These are phyloP conservation scores for Allolobophora icterica DNA, from an alignment of 2,888 invertebrate genomes.

Conservation along the genomic window DNA sequence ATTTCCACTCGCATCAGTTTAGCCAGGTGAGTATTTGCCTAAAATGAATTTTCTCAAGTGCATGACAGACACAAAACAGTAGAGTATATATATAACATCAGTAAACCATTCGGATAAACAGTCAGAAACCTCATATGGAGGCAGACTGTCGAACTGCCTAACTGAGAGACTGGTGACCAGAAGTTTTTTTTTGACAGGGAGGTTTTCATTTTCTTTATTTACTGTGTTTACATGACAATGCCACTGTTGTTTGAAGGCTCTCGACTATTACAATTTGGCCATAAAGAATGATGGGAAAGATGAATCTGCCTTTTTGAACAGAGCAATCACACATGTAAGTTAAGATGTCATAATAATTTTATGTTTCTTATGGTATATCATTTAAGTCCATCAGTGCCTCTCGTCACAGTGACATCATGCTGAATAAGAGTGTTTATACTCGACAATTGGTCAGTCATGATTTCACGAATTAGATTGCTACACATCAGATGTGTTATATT, in stretches of 20 bases:
- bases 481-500: background rate
- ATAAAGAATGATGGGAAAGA: conserved; percentile 58
- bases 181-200: background rate
- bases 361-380: background rate
- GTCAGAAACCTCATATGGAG: background rate
- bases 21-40: conserved; percentile 55
- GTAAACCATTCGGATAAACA: background rate
- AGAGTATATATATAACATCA: background rate
- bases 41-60: background rate
- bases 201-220: background rate
- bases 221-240: background rate
- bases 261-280: conserved; percentile 58
- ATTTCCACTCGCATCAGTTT: conserved; percentile 63
- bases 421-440: background rate
- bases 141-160: background rate
- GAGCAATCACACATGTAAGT: conserved; percentile 63
- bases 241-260: conserved; percentile 56
- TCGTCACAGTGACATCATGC: background rate
- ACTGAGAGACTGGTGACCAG: background rate
- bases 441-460: background rate
- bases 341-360: conserved; percentile 14
- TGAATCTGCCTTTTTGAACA: conserved; percentile 63
- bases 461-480: background rate
- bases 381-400: background rate
- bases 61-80: background rate